Evolutionary conservation across 2,888 invertebrate genomes (phyloP).

Genomic region (Arge pagana): DNA sequence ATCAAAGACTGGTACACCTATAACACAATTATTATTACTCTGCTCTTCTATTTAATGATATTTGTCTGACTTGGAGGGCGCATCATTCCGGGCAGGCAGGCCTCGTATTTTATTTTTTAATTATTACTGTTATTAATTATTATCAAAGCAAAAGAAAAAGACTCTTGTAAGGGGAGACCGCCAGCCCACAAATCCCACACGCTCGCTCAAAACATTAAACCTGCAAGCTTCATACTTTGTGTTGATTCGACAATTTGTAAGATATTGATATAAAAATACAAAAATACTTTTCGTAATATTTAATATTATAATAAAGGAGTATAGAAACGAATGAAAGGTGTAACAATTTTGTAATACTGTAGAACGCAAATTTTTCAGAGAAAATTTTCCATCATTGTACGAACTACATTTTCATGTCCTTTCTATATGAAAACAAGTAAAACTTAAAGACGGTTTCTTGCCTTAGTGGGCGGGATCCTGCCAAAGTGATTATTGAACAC

Average conservation of each 20-base stretch:
- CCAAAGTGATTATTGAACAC: constrained; percentile 43
- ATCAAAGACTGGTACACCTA: neutral
- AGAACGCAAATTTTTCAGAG: constrained; percentile 16
- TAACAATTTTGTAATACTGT: constrained; percentile 21
- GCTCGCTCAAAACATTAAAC: constrained; percentile 31
- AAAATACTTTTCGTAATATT: constrained; percentile 23
- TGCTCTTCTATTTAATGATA: constrained; percentile 21
- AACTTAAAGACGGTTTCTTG: constrained; percentile 41
- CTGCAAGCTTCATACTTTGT: constrained; percentile 19
- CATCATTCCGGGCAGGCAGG: constrained; percentile 38
- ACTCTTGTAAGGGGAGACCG: constrained; percentile 25
- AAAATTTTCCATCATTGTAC: constrained; percentile 20
- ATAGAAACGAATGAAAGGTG: constrained; percentile 22
- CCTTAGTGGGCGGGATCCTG: constrained; percentile 38
- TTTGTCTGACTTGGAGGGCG: constrained; percentile 15
- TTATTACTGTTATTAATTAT: constrained; percentile 26
- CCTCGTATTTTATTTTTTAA: constrained; percentile 31
- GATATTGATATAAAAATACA: constrained; percentile 24
- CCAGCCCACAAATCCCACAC: constrained; percentile 22
- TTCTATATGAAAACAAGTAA: constrained; percentile 21
- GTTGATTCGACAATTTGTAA: constrained; percentile 22
- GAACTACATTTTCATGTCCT: constrained; percentile 21
- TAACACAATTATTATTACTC: constrained; percentile 9
- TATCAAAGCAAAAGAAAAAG: constrained; percentile 16
- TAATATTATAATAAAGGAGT: constrained; percentile 17